phyloP scores from a whole-genome alignment of 2,113 vertebrate genomes.

The Todiramphus saurophagus region DNA sequence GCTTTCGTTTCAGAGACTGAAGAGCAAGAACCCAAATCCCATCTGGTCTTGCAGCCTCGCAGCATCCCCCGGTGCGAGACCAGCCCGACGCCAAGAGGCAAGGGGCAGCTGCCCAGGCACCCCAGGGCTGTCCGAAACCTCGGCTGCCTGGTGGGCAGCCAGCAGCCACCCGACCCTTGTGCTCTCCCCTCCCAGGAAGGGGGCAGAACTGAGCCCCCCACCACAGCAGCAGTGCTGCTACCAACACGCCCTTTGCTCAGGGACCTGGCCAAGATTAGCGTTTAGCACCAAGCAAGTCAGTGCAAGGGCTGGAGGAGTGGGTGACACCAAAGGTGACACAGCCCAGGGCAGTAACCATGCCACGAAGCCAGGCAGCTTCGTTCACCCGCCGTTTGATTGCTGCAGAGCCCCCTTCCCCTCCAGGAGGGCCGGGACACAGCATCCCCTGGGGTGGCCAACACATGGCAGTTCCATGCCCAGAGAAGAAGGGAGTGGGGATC shows the following conservation, averaged over 20 bases:
- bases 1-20: neutral
- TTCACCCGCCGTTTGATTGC: neutral
- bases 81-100: neutral
- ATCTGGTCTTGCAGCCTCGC: rapidly evolving
- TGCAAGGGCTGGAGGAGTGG: neutral
- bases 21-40: neutral
- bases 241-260: rapidly evolving
- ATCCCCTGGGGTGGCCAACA: rapidly evolving
- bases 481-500: rapidly evolving
- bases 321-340: neutral
- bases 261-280: neutral
- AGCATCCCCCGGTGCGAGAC: rapidly evolving
- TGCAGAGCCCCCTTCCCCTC: neutral
- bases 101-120: neutral
- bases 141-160: neutral
- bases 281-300: neutral
- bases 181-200: neutral
- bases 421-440: neutral
- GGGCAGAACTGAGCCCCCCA: rapidly evolving
- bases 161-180: neutral
- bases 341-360: rapidly evolving
- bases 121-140: neutral
- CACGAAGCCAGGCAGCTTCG: neutral
- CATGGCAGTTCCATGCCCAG: rapidly evolving
- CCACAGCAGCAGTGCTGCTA: neutral